phyloP scores from a whole-genome alignment of 2,113 vertebrate species.

The Otolemur garnettii region DNA sequence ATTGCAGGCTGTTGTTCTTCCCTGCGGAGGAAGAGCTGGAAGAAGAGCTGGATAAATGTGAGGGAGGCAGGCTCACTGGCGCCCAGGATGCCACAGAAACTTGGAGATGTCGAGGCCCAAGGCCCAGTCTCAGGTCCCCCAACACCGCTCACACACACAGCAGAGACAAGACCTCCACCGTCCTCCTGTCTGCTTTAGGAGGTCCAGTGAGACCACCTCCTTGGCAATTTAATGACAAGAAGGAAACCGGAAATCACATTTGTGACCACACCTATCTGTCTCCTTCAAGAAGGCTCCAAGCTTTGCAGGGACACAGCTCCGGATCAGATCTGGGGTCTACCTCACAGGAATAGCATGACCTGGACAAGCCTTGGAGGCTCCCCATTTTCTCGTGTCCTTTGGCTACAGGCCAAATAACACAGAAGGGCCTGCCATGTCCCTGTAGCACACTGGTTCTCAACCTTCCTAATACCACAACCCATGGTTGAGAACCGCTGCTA shows the following conservation, averaged over 20 bases:
- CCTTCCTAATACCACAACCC: no score
- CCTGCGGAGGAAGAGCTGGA: not conserved
- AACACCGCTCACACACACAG: not conserved
- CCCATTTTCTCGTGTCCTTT: not conserved
- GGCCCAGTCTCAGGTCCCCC: accelerated
- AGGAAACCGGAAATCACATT: accelerated
- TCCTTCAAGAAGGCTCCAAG: not conserved
- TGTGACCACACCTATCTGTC: not conserved
- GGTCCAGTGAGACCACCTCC: not conserved
- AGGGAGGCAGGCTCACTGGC: not conserved
- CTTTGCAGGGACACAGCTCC: not conserved
- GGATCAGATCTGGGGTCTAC: not conserved
- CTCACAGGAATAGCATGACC: accelerated
- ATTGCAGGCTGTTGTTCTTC: not conserved
- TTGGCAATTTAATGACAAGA: not conserved
- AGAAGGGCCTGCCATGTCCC: accelerated
- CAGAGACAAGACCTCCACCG: not conserved
- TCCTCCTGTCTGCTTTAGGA: not conserved
- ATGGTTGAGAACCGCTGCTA: no score
- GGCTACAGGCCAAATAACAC: no score
- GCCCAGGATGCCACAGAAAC: not conserved
- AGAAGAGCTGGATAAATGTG: not conserved
- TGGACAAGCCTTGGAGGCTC: not conserved
- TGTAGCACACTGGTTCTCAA: not conserved
- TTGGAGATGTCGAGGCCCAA: not conserved